Base-by-base conservation (phyloP, 2,888 invertebrate genomes). In the Isoperla grammatica region DNA sequence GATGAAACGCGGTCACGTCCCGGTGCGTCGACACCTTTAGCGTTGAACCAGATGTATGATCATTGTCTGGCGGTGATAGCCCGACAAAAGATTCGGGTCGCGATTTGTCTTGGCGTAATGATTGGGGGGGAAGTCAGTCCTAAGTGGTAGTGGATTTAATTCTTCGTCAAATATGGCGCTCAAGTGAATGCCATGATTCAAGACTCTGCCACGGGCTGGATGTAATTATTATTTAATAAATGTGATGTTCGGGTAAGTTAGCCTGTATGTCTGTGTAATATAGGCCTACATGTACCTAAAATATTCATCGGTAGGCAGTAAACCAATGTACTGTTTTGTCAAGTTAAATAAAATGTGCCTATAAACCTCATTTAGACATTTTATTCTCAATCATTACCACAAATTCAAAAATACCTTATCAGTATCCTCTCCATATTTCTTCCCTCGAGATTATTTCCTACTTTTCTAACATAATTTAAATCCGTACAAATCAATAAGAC, bases 331-430 rank as follows among this genome's bases (percentile, higher is more conserved):
- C 17, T 62, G 62, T 59, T 62, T 61, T 59, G 62, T 56, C 59
- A 59, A 59, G 56, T 59, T 62, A 56, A 62, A 62, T 56, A 56
- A 62, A 62, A 53, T 57, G 62, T 62, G 62, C 54, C 48, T 61
- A 53, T 49, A 61, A 61, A 60, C 42, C 48, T 46, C 53, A 37
- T 17, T 6, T 29, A 4, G 29, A n/a, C 8, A 29, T 29, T 29
- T 29, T 6, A 29, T 29, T 29, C 29, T n/a, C n/a, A n/a, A n/a
- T n/a, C n/a, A n/a, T n/a, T 29, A 29, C 29, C 29, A 29, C 8
- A 29, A 6, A 4, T 29, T 8, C 29, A 29, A 29, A 8, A 29
- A 29, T 6, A 29, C 29, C 4, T 29, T 29, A n/a, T n/a, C n/a
- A n/a, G n/a, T n/a, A n/a, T n/a, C n/a, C n/a, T n/a, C n/a, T n/a